Conservation (phyloP, 1,140 invertebrate species). For the Drosophila bocqueti region DNA sequence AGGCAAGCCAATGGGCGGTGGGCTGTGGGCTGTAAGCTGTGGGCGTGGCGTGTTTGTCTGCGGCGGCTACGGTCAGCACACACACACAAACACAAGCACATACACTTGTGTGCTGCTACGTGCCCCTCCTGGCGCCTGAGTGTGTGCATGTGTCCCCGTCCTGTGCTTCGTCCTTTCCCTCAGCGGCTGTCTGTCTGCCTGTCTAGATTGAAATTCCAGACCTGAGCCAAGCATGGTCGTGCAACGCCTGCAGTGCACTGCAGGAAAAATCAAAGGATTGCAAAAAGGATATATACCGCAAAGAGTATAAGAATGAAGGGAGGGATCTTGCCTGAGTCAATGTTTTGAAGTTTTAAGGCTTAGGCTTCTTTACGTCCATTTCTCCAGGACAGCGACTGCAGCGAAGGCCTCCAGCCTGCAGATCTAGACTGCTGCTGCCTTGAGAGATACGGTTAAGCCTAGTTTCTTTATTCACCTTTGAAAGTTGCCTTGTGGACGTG, state of each 20-base stretch:
- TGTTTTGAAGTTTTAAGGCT: neutral
- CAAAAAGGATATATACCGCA: neutral
- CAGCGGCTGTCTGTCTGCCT: slow-evolving; percentile 13
- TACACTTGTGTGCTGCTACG: slow-evolving; percentile 34
- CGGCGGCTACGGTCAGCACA: slow-evolving; percentile 54
- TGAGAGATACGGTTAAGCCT: neutral
- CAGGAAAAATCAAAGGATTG: neutral
- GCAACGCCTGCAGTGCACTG: slow-evolving; percentile 7
- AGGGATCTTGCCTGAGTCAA: neutral
- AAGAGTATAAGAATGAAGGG: neutral
- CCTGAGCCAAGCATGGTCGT: slow-evolving; percentile 15
- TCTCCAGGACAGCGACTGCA: neutral
- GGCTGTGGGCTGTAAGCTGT: slow-evolving; percentile 2
- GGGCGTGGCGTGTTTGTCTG: slow-evolving; percentile 68
- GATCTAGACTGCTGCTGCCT: neutral
- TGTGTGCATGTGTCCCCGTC: slow-evolving; percentile 4
- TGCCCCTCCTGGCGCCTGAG: slow-evolving; percentile 15
- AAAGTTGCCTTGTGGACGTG: neutral
- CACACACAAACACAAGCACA: neutral
- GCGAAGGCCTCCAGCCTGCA: neutral
- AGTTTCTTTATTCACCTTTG: neutral
- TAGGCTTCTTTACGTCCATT: neutral
- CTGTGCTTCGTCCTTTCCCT: slow-evolving; percentile 2
- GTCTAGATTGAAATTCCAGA: slow-evolving; percentile 60
- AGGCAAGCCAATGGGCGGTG: neutral